Evolutionary conservation across 2,888 invertebrate genomes (phyloP).

Genomic region (Catocala fraxini): DNA sequence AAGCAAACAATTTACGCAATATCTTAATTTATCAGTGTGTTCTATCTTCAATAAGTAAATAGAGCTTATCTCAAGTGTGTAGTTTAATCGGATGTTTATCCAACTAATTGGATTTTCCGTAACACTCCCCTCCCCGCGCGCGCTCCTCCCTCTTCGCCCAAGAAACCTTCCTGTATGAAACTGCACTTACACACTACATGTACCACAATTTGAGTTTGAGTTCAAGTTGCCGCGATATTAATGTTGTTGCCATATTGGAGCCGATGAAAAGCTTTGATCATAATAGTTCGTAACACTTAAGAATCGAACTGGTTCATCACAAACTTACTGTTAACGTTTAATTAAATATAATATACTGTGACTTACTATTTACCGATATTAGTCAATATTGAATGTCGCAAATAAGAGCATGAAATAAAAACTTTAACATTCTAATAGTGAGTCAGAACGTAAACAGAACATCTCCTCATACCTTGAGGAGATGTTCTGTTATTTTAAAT

Average conservation of each 20-base stretch:
- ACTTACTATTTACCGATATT: too few species aligned
- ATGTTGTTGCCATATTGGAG: slow-evolving; percentile 60
- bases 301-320: slow-evolving; percentile 19
- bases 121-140: slow-evolving; percentile 43
- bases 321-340: background rate
- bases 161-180: slow-evolving; percentile 59
- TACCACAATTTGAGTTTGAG: slow-evolving; percentile 48
- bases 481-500: too few species aligned
- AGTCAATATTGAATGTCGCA: too few species aligned
- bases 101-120: slow-evolving; percentile 79
- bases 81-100: slow-evolving; percentile 78
- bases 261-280: slow-evolving; percentile 43
- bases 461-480: too few species aligned
- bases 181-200: slow-evolving; percentile 59
- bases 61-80: slow-evolving; percentile 71
- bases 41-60: slow-evolving; percentile 68
- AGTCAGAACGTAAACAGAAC: too few species aligned
- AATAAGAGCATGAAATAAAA: too few species aligned
- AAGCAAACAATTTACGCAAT: slow-evolving; percentile 56
- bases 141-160: slow-evolving; percentile 21
- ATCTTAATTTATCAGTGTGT: slow-evolving; percentile 60
- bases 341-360: too few species aligned
- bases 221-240: slow-evolving; percentile 64
- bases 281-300: slow-evolving; percentile 36
- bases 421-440: too few species aligned